phyloP scores from a whole-genome alignment of 2,797 vertebrate genomes.

The Scolopax bukidnonensis region DNA sequence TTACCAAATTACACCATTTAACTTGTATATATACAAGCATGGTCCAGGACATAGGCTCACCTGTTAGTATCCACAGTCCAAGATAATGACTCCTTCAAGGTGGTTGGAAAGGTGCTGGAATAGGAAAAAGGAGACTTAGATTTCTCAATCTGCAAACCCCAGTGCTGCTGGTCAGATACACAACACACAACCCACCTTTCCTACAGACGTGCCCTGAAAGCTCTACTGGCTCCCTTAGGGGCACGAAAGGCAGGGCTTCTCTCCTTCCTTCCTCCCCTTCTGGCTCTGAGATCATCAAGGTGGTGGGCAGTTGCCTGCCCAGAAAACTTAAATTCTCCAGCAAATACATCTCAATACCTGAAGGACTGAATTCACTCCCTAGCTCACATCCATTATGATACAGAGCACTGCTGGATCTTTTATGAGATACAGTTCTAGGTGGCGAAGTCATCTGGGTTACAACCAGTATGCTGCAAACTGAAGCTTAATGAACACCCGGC shows the following conservation, averaged over 20 bases:
- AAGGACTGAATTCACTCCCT: neutral
- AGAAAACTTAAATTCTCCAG: neutral
- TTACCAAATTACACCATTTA: neutral
- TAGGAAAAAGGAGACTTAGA: neutral
- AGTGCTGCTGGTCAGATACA: neutral
- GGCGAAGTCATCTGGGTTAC: neutral
- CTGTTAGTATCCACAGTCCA: neutral
- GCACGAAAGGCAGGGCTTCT: neutral
- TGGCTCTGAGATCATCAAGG: neutral
- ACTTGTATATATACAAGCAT: rapidly evolving
- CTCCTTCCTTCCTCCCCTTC: neutral
- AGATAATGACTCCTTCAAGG: too few species aligned
- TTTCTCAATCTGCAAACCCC: neutral
- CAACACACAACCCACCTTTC: too few species aligned
- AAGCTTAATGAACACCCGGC: neutral
- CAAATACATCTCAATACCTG: neutral
- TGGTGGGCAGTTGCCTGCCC: neutral
- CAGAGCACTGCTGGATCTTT: neutral
- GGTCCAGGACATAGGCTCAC: neutral
- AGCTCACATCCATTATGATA: neutral
- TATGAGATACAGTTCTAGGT: neutral
- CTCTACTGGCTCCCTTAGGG: rapidly evolving
- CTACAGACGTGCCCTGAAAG: neutral
- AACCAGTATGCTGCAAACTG: neutral
- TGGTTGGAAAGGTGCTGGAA: neutral